phyloP scores from a whole-genome alignment of 2,888 invertebrate species.

The Nemotelus pantherinus region DNA sequence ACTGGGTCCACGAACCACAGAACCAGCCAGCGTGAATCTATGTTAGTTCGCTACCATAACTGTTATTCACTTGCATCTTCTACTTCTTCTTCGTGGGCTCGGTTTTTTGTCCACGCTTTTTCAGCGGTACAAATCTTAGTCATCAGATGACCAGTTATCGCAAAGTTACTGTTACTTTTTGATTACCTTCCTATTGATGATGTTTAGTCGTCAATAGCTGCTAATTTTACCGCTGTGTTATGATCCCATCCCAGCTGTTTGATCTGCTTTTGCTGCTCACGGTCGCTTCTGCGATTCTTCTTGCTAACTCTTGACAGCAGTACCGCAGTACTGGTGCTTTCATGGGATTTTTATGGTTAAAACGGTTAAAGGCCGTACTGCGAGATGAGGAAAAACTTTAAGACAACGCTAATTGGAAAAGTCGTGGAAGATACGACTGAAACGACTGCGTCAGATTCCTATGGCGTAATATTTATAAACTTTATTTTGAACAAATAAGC shows the following conservation, averaged over 20 bases:
- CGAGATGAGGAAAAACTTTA: background rate
- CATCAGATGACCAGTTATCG: slow-evolving; percentile 42
- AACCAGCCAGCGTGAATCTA: background rate
- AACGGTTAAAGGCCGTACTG: background rate
- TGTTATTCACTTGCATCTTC: slow-evolving; percentile 1
- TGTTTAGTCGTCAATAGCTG: slow-evolving; percentile 41
- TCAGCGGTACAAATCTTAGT: slow-evolving; percentile 37
- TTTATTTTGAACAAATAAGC: too few species aligned
- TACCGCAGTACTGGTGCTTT: background rate
- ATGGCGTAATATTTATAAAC: too few species aligned
- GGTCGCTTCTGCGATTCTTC: background rate
- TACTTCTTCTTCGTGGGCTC: background rate
- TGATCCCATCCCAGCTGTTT: background rate
- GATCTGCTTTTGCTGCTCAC: slow-evolving; percentile 10
- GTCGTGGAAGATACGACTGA: background rate
- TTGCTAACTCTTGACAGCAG: background rate
- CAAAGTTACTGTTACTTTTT: slow-evolving; percentile 44
- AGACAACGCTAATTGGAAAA: slow-evolving; percentile 7
- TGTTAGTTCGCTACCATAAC: slow-evolving; percentile 7
- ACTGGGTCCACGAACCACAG: background rate
- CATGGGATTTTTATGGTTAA: background rate
- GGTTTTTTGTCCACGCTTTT: slow-evolving; percentile 23
- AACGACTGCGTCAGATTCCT: background rate
- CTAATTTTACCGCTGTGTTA: slow-evolving; percentile 33
- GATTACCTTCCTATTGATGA: slow-evolving; percentile 44